A percentile compares a stretch with the other conserved stretches of the same genome.
Conservation (phyloP, 2,888 invertebrate genomes). For the Epistrophe grossulariae region DNA sequence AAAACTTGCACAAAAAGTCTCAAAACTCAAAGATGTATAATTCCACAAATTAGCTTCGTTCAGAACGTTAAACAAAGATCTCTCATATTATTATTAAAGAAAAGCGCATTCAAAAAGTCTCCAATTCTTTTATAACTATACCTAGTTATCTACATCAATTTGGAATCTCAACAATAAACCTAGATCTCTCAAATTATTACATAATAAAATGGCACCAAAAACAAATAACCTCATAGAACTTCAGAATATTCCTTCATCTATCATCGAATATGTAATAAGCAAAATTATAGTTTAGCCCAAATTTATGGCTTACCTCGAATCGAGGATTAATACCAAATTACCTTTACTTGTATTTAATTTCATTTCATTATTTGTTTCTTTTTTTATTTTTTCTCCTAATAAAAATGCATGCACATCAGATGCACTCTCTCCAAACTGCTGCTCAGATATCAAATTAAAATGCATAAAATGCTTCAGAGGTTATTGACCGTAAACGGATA, state of each 20-base stretch:
- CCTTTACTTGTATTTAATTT: not conserved
- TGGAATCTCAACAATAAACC: not conserved
- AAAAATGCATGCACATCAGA: constrained; percentile 5
- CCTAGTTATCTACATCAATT: too few species aligned
- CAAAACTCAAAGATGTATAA: too few species aligned
- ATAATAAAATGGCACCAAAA: not conserved
- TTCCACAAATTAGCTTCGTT: too few species aligned
- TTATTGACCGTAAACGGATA: constrained; percentile 39
- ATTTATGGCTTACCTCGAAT: not conserved
- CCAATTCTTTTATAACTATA: too few species aligned
- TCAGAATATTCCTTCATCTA: too few species aligned
- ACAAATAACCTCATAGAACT: not conserved
- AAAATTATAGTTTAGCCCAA: not conserved
- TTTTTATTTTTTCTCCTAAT: not conserved
- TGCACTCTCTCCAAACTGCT: not conserved
- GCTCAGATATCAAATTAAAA: constrained; percentile 21
- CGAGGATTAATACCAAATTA: not conserved
- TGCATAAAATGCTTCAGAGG: constrained; percentile 34
- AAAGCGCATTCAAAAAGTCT: too few species aligned
- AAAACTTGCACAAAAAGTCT: too few species aligned
- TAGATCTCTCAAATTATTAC: not conserved
- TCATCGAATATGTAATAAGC: not conserved
- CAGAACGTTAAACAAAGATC: too few species aligned
- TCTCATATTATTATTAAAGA: too few species aligned
- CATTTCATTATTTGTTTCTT: not conserved